These are phyloP conservation scores for Lycodopsis pacificus DNA, from an alignment of 2,797 vertebrate species.

Conservation along the genomic window DNA sequence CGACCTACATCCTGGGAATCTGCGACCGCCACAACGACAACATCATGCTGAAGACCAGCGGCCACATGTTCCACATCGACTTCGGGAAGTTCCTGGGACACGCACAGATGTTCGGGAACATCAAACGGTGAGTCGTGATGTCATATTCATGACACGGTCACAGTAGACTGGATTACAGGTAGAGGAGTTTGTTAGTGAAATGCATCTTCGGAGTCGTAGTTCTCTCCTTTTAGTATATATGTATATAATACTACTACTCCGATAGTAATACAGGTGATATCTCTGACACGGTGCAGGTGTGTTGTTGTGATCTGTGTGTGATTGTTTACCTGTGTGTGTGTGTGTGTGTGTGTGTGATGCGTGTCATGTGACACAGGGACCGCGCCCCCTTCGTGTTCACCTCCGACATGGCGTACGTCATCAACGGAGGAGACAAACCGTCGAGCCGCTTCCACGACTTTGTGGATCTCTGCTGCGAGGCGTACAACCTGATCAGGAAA, in stretches of 20 bases:
- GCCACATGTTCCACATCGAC: slow-evolving; percentile 99
- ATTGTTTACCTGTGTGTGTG: not conserved
- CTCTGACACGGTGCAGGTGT: too few relatives aligned
- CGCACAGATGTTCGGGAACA: slow-evolving; percentile 98
- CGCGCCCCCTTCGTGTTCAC: slow-evolving; percentile 98
- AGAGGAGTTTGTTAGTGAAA: not conserved
- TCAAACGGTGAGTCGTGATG: slow-evolving; percentile 89
- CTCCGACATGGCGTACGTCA: slow-evolving; percentile 98
- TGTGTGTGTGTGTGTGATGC: not conserved
- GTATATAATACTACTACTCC: too few relatives aligned
- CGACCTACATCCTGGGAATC: slow-evolving; percentile 96
- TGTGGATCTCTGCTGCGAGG: slow-evolving; percentile 97
- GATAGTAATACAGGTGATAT: too few relatives aligned
- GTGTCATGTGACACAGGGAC: slow-evolving; percentile 84
- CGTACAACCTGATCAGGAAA: slow-evolving; percentile 98
- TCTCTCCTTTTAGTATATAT: too few relatives aligned
- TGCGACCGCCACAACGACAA: slow-evolving; percentile 98
- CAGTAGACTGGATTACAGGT: not conserved
- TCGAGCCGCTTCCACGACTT: slow-evolving; percentile 98
- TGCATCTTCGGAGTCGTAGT: not conserved
- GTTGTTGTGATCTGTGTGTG: too few relatives aligned
- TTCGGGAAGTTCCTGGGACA: slow-evolving; percentile 97
- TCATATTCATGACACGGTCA: not conserved
- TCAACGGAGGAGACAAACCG: slow-evolving; percentile 97
- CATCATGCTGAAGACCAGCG: slow-evolving; percentile 98